Evolutionary conservation across 2,888 invertebrate genomes (phyloP).

Genomic region (Carterocephalus palaemon): DNA sequence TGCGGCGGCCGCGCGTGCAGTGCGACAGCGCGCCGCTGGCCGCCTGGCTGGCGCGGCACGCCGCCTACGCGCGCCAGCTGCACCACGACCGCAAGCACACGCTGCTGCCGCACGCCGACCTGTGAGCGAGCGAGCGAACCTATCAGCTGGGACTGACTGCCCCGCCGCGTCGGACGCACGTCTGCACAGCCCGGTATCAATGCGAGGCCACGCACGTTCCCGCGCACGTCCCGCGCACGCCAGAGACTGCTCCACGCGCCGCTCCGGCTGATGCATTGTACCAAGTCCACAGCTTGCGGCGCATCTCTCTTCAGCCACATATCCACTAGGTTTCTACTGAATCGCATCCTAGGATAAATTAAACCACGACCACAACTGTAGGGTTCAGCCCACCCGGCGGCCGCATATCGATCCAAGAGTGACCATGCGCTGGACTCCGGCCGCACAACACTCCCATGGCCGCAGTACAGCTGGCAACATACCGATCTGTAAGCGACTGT

Average conservation of each 20-base stretch:
- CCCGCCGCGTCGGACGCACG: not conserved
- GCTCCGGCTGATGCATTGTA: not conserved
- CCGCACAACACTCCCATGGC: no score
- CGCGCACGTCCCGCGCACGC: not conserved
- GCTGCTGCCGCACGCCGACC: conserved; percentile 60
- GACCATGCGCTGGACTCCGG: not conserved
- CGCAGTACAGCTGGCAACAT: no score
- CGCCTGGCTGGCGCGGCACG: conserved; percentile 85
- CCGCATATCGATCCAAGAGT: not conserved
- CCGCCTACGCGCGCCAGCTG: conserved; percentile 92
- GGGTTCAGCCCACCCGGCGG: not conserved
- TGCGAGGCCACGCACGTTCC: not conserved
- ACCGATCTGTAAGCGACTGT: no score
- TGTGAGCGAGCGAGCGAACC: no score
- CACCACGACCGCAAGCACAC: conserved; percentile 90
- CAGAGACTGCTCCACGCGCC: not conserved
- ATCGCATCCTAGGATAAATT: not conserved
- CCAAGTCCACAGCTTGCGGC: no score
- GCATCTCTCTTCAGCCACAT: no score
- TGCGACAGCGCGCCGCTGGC: conserved; percentile 86
- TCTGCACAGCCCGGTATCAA: not conserved
- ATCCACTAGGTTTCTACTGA: no score
- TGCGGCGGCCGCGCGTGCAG: conserved; percentile 86
- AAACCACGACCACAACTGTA: no score
- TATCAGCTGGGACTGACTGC: not conserved